These are phyloP conservation scores for Selenia dentaria DNA, from an alignment of 2,888 invertebrate genomes.

Conservation along the genomic window DNA sequence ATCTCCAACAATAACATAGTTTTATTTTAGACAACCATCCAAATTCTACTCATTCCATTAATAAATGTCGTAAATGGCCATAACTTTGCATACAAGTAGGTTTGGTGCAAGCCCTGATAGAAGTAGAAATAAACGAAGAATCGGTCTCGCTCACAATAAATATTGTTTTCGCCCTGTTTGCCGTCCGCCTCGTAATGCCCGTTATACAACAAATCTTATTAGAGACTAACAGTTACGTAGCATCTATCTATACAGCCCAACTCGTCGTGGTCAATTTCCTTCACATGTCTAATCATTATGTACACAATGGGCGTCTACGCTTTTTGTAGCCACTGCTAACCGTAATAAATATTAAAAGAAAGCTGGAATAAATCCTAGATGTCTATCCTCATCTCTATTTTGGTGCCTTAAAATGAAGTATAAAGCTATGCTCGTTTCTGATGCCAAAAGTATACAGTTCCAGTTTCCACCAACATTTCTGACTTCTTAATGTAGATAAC, in stretches of 20 bases:
- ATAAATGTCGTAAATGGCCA: too few relatives aligned
- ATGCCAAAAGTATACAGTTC: too few relatives aligned
- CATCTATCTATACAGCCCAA: constrained; percentile 44
- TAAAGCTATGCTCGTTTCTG: too few relatives aligned
- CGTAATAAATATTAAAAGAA: constrained; percentile 30
- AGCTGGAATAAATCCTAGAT: constrained; percentile 9
- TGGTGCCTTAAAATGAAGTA: too few relatives aligned
- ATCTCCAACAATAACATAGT: too few relatives aligned
- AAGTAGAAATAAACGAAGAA: constrained; percentile 45
- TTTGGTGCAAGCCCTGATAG: constrained; percentile 10
- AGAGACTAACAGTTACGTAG: constrained; percentile 60
- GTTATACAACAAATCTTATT: constrained; percentile 75
- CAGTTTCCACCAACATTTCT: too few relatives aligned
- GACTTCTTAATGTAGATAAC: too few relatives aligned
- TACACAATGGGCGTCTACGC: constrained; percentile 30
- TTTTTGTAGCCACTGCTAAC: constrained; percentile 29
- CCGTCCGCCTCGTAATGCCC: constrained; percentile 56
- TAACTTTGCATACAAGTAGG: too few relatives aligned
- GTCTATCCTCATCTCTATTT: too few relatives aligned
- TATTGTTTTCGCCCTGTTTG: constrained; percentile 64
- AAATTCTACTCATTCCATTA: too few relatives aligned
- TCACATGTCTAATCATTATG: constrained; percentile 48
- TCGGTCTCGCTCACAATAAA: constrained; percentile 56
- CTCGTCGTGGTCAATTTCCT: constrained; percentile 52
- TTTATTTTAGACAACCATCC: too few relatives aligned